phyloP scores from a whole-genome alignment of 1,140 invertebrate genomes.

The Lanistes nyassanus region DNA sequence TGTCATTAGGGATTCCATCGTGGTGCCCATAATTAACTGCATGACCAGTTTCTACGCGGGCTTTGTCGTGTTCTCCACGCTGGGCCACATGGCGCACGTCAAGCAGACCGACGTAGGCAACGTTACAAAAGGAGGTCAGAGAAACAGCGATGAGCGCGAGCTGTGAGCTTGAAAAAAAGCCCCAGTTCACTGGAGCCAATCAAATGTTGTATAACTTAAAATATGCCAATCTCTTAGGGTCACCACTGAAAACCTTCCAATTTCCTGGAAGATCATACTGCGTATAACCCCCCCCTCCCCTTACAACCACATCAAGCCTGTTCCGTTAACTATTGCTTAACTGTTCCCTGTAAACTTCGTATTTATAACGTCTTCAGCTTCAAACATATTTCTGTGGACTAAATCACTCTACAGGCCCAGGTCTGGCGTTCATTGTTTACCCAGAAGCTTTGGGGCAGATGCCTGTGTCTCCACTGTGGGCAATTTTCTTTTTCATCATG shows the following conservation, averaged over 20 bases:
- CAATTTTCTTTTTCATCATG: slow-evolving; percentile 98
- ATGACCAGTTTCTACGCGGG: slow-evolving; percentile 97
- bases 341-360: no score
- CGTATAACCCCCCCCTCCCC: no score
- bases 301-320: no score
- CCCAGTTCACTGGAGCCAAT: no score
- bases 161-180: no score
- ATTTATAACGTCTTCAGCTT: no score
- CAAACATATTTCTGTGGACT: no score
- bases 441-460: slow-evolving; percentile 67
- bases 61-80: slow-evolving; percentile 96
- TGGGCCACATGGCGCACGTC: slow-evolving; percentile 91
- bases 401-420: slow-evolving; percentile 39
- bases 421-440: slow-evolving; percentile 54
- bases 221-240: no score
- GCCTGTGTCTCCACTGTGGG: slow-evolving; percentile 93
- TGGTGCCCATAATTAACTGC: slow-evolving; percentile 95
- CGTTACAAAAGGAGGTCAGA: slow-evolving; percentile 84
- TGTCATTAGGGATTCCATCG: slow-evolving; percentile 83
- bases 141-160: neutral
- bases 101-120: slow-evolving; percentile 87
- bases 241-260: no score
- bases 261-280: no score
- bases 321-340: no score
- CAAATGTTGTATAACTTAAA: slow-evolving; percentile 28